phyloP scores from a whole-genome alignment of 2,888 invertebrate genomes.

The Creontiades dilutus region DNA sequence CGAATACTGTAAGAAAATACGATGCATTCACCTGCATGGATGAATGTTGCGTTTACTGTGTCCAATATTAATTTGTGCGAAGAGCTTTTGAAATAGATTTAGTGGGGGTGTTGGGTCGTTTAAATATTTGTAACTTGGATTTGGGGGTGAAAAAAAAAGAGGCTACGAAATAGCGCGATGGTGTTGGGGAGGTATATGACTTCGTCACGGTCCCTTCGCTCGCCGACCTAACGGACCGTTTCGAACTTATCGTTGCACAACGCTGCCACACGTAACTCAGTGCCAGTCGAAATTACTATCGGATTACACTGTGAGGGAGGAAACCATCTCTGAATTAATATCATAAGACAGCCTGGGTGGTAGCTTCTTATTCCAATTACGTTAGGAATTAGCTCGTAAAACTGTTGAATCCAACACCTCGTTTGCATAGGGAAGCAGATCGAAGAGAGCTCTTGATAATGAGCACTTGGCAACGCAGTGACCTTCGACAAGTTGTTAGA shows the following conservation, averaged over 20 bases:
- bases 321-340: not conserved
- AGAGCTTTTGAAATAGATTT: not conserved
- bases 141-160: not conserved
- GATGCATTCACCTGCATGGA: no score
- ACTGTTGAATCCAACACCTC: not conserved
- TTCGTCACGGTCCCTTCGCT: slow-evolving; percentile 14
- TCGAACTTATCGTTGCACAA: slow-evolving; percentile 18
- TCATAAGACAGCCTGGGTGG: not conserved
- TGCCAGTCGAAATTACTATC: slow-evolving; percentile 6
- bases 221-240: not conserved
- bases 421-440: not conserved
- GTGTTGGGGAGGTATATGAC: slow-evolving; percentile 28
- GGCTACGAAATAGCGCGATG: slow-evolving; percentile 8
- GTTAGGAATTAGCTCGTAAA: not conserved
- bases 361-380: not conserved
- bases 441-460: not conserved
- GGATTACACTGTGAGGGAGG: not conserved
- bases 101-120: not conserved
- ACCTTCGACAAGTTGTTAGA: not conserved
- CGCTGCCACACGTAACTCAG: slow-evolving; percentile 11
- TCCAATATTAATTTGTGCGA: no score
- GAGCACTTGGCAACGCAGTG: not conserved
- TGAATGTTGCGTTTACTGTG: no score
- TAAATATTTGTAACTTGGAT: slow-evolving; percentile 22
- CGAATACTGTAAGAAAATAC: no score